Percentiles rank a stretch among this genome's conserved stretches.
phyloP scores from a whole-genome alignment of 2,888 invertebrate species.

The Nomada goodeniana region DNA sequence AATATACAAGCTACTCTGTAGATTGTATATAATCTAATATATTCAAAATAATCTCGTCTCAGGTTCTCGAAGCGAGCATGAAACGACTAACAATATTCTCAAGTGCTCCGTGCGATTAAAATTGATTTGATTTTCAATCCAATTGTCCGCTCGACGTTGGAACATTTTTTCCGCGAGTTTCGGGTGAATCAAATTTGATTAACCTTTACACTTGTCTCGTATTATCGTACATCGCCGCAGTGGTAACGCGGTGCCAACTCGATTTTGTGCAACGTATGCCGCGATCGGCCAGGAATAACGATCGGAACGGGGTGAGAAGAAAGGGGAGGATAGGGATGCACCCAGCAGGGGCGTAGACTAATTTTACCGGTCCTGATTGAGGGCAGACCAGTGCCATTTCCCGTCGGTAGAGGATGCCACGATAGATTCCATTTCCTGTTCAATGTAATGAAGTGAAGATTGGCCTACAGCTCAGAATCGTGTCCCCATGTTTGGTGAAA shows the following conservation, averaged over 20 bases:
- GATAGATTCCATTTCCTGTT: conserved; percentile 69
- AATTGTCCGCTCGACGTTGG: no score
- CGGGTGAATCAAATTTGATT: no score
- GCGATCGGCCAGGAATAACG: conserved; percentile 8
- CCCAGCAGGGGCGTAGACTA: conserved; percentile 69
- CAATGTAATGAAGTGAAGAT: conserved; percentile 43
- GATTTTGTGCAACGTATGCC: background rate
- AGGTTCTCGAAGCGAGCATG: no score
- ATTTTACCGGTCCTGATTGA: conserved; percentile 75
- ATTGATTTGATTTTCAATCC: no score
- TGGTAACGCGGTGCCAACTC: background rate
- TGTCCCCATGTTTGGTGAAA: background rate
- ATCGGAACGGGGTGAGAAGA: conserved; percentile 20
- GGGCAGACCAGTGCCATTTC: conserved; percentile 68
- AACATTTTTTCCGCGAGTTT: no score
- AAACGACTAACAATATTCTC: no score
- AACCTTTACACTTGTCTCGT: background rate
- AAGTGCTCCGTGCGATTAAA: no score
- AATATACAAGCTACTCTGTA: no score
- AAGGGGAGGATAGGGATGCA: background rate
- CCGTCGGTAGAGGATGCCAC: conserved; percentile 58
- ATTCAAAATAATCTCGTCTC: no score
- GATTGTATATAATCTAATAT: no score
- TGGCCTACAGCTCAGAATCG: conserved; percentile 29
- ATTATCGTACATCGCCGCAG: background rate